Evolutionary conservation across 2,888 invertebrate genomes (phyloP).

Genomic region (Hoplodrina ambigua): DNA sequence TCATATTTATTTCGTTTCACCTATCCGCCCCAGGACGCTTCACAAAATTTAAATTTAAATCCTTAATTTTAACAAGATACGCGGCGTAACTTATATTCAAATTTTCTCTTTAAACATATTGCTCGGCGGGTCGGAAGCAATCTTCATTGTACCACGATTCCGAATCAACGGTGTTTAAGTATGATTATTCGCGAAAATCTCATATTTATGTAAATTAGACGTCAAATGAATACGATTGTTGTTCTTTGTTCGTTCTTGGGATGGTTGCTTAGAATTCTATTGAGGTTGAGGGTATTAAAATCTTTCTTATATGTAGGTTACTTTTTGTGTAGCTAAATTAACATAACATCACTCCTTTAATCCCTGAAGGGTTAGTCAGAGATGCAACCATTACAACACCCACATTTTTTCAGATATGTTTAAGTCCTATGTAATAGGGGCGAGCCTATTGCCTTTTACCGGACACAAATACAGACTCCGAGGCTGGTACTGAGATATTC

Average conservation of each 20-base stretch:
- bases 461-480: too few species aligned
- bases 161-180: constrained; percentile 83
- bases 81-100: constrained; percentile 74
- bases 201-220: constrained; percentile 87
- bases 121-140: constrained; percentile 85
- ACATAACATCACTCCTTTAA: too few species aligned
- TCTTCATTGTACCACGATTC: constrained; percentile 82
- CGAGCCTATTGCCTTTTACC: too few species aligned
- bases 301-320: constrained; percentile 3
- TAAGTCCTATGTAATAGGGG: too few species aligned
- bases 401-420: too few species aligned
- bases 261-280: constrained; percentile 55
- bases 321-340: constrained; percentile 4
- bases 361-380: too few species aligned
- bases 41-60: constrained; percentile 85
- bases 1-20: constrained; percentile 90
- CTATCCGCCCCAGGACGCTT: constrained; percentile 83
- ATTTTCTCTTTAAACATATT: constrained; percentile 69
- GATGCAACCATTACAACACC: too few species aligned
- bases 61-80: constrained; percentile 88
- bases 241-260: constrained; percentile 72
- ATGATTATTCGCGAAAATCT: constrained; percentile 85
- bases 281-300: constrained; percentile 32
- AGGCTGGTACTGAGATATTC: too few species aligned
- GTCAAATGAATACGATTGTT: constrained; percentile 81